Evolutionary conservation across 2,888 invertebrate genomes (phyloP), one percentile per base, ranked within the genome.

Genomic region (Conops quadrifasciatus): DNA sequence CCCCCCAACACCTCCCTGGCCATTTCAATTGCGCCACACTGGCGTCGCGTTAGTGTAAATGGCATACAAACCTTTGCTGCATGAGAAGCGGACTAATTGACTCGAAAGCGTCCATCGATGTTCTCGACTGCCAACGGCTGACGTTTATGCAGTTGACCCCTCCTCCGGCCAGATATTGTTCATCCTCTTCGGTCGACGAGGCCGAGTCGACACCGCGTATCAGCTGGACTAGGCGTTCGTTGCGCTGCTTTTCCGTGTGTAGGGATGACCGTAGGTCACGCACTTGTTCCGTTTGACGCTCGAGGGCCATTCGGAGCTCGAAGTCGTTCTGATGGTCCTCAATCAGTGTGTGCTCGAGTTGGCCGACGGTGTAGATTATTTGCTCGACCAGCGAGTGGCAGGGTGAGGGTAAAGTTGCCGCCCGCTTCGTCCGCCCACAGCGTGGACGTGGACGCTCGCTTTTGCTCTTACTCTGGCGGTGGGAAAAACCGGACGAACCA

Each of bases 41-140:
- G 53, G 36, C 9, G 36, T 4, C 36, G 9, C 36, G 9, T n/a
- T n/a, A n/a, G n/a, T n/a, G 49, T 16, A 19, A n/a, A 2, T 36
- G 15, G 11, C 63, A 16, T 43, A 71, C 58, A 67, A 19, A 73
- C 82, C 82, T 80, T 59, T 83, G 82, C 56, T 82, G 82, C 82
- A 83, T 81, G 15, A 83, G 74, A 60, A 83, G 66, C 0, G 83
- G 83, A 75, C 83, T 83, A 21, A 83, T 83, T 19, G 82, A 83
- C 13, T 77, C 78, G 56, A 75, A 76, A 43, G 75, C 75, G 66
- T 75, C 74, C 71, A 75, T 71, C 51, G 77, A 36, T 47, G 78
- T 74, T 26, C 73, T 43, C 15, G 73, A 71, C n/a, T 72, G 75
- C 76, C 77, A 76, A 26, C 67, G 73, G 75, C 70, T 43, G 56